Evolutionary conservation across 2,113 vertebrate genomes (phyloP).

Genomic region (Phodopus roborovskii): DNA sequence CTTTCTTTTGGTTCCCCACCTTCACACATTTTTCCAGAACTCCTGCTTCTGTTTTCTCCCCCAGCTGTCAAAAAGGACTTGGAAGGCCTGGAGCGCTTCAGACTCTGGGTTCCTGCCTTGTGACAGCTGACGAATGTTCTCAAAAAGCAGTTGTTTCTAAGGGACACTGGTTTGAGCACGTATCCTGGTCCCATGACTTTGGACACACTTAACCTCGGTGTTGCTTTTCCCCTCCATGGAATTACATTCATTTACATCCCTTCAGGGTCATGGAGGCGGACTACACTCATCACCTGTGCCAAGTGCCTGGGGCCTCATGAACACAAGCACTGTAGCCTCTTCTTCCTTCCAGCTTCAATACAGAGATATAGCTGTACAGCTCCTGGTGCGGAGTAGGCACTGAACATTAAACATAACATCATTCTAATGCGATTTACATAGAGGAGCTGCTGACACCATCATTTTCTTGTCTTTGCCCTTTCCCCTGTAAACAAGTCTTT

Average conservation of each 20-base stretch:
- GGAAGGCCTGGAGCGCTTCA: not conserved
- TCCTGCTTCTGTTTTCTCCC: not conserved
- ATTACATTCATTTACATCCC: not conserved
- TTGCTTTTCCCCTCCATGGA: not conserved
- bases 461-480: slow-evolving; percentile 34
- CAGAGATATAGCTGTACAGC: not conserved
- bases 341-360: not conserved
- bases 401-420: not conserved
- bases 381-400: not conserved
- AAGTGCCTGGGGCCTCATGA: not conserved
- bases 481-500: slow-evolving; percentile 47
- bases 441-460: not conserved
- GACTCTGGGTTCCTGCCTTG: not conserved
- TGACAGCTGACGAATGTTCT: not conserved
- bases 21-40: not conserved
- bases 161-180: not conserved
- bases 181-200: not conserved
- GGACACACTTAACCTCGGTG: not conserved
- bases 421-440: not conserved
- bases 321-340: not conserved
- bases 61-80: not conserved
- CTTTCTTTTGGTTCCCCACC: not conserved
- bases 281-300: not conserved
- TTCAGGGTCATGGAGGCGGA: not conserved
- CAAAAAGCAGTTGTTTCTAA: not conserved